phyloP scores from a whole-genome alignment of 1,140 invertebrate genomes.

The Ridgeia piscesae region DNA sequence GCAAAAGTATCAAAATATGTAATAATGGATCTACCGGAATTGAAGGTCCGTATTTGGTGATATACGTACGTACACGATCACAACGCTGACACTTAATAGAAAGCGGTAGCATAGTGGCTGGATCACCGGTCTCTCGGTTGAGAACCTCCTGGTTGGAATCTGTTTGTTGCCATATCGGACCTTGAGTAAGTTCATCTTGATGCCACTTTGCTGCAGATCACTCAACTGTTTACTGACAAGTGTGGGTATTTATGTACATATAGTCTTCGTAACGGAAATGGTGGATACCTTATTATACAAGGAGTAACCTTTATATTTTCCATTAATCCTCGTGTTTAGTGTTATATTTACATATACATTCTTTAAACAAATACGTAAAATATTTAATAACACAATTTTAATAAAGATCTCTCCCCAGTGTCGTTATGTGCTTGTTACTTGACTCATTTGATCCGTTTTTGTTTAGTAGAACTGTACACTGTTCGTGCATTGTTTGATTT shows the following conservation, averaged over 20 bases:
- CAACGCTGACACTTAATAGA: neutral
- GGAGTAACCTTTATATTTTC: too few relatives aligned
- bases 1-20: slow-evolving; percentile 80
- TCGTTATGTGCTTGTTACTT: neutral
- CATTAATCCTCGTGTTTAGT: neutral
- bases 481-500: neutral
- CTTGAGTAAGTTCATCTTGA: too few relatives aligned
- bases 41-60: slow-evolving; percentile 43
- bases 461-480: neutral
- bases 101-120: too few relatives aligned
- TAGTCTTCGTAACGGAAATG: too few relatives aligned
- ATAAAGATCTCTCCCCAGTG: neutral
- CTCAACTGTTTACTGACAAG: too few relatives aligned
- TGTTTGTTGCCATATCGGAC: too few relatives aligned
- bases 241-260: too few relatives aligned
- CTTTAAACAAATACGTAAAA: neutral
- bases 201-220: too few relatives aligned
- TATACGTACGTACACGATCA: neutral
- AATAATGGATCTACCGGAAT: slow-evolving; percentile 68
- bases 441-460: neutral
- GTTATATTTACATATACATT: too few relatives aligned
- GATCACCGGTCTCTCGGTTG: too few relatives aligned
- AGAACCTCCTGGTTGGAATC: too few relatives aligned
- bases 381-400: neutral
- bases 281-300: too few relatives aligned